Base-by-base conservation (phyloP, 2,888 invertebrate species). In the Cephalotes varians region DNA sequence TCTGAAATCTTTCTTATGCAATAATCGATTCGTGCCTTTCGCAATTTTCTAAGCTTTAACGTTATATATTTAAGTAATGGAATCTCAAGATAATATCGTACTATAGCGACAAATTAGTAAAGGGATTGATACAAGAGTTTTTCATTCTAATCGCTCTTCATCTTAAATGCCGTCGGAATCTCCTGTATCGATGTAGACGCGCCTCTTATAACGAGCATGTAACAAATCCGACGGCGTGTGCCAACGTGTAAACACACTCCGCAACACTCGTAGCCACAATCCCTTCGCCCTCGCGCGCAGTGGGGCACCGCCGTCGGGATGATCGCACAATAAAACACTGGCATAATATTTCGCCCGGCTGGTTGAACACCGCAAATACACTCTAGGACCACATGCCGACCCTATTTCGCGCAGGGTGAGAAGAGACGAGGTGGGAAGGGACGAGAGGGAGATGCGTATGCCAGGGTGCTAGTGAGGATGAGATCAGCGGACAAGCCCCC, bases 271-370 rank as follows among this genome's bases (percentile, higher is more conserved):
- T 81, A 69, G 69, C 85, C 88, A 67, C 90, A 87, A 87, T 87
- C 85, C 88, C 88, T 84, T 87, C 79, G 76, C 82, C 82, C 86
- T 81, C 84, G 85, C 67, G 49, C 69, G 58, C 76, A 54, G 28
- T 49, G 51, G 60, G 62, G 64, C 56, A 67, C 82, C 81, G 82
- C 91, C 92, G 92, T 92, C 93, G 93, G 69, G 93, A 93, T 93
- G 93, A 93, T 93, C 93, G 93, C 92, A 90, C 94, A 93, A 94
- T 94, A 92, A 93, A 94, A 93, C 91, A 92, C 90, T 91, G 90
- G 91, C 91, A 91, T 92, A 93, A 93, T 93, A 92, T 92, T 92
- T 91, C 89, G 88, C 87, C 88, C 90, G 91, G 91, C 85, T 93
- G 92, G 92, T 91, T 90, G 92, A 91, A 90, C 91, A 90, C 92